Evolutionary conservation across 1,140 invertebrate genomes (phyloP), one percentile per base, ranked within the genome.

Genomic region (Drosophila nannoptera): DNA sequence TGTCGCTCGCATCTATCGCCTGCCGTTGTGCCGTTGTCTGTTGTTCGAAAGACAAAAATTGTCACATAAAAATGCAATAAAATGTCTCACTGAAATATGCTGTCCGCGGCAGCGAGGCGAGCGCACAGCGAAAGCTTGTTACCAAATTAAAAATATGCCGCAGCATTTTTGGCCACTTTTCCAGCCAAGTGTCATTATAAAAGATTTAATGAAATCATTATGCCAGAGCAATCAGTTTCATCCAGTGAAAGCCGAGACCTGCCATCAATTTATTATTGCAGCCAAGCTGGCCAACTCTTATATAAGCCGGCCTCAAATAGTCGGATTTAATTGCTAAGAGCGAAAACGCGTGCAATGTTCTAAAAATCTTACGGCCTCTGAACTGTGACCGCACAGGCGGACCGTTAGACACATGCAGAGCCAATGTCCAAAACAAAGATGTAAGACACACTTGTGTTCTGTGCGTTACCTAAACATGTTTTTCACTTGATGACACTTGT

Each of bases 51-150:
- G 61, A 66, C 4, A 61, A 65, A 78, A 84, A 84, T 76, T 83
- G 78, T 84, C 80, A 80, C 80, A 80, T 83, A 84, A 84, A 84
- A 84, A 84, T 84, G 81, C 80, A 84, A 84, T 84, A 80, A 84
- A 84, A 55, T 60, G 38, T 77, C 48, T 80, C 50, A 36, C n/a
- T 55, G 55, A 74, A 82, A 74, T 22, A 43, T 74, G 75, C 67
- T 83, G 78, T 42, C 71, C 42, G 65, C 53, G 67, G 29, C 35
- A 64, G 22, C 22, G 22, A 22, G 22, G 1, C 1, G 22, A 22
- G 56, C 46, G 22, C 35, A 50, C 49, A 82, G 80, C 65, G 80
- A 84, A 84, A 84, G 81, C 80, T 86, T 80, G 81, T 86, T 84
- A 83, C 80, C 64, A 69, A 86, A 78, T 78, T 75, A 86, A 80